phyloP scores from a whole-genome alignment of 2,797 vertebrate species.

The Tamandua tetradactyla region DNA sequence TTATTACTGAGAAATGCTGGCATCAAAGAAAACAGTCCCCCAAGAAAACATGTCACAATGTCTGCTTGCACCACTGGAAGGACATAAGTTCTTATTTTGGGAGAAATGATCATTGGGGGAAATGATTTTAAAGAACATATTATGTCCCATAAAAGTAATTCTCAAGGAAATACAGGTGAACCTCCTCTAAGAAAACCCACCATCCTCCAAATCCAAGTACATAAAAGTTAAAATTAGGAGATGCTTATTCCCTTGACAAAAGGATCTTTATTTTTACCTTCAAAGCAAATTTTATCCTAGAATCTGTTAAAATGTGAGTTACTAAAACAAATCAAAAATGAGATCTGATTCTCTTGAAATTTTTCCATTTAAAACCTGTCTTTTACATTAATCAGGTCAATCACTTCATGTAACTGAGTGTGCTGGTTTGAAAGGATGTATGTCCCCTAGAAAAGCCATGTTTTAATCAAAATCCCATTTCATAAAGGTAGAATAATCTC shows the following conservation, averaged over 20 bases:
- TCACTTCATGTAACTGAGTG: neutral
- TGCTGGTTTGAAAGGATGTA: no score
- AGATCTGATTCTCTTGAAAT: neutral
- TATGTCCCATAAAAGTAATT: neutral
- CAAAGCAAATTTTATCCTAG: neutral
- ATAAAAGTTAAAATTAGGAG: neutral
- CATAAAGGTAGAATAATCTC: no score
- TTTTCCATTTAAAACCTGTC: neutral
- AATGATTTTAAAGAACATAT: neutral
- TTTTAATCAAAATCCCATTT: no score
- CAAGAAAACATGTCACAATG: neutral
- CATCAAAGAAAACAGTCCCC: neutral
- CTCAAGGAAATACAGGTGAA: neutral
- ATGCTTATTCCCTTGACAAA: neutral
- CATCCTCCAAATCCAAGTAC: neutral
- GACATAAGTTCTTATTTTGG: neutral
- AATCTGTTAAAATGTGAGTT: neutral
- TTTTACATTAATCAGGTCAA: neutral
- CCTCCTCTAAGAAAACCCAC: neutral
- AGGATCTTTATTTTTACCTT: conserved; percentile 13
- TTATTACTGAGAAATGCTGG: neutral
- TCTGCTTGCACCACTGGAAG: neutral
- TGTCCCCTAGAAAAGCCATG: no score
- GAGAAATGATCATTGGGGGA: neutral
- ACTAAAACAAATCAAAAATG: neutral